Evolutionary conservation across 2,888 invertebrate species (phyloP), one percentile per base, ranked within the genome.

Genomic region (Caprella mutica): DNA sequence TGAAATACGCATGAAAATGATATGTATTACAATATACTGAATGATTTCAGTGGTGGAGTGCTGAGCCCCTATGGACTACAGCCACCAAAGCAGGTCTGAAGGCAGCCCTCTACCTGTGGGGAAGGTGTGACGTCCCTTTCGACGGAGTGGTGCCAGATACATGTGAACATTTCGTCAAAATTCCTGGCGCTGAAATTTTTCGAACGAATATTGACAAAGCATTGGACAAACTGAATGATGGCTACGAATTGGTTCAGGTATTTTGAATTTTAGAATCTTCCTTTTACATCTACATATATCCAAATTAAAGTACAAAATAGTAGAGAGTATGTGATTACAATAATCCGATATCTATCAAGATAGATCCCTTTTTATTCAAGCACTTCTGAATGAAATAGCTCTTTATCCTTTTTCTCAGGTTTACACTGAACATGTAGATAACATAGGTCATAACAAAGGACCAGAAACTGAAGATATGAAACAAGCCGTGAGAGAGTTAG

Each of bases 51-150:
- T 69, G 69, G 68, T 70, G 70, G 70, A 66, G 65, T n/a, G 60
- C 66, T 2, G 70, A 71, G 56, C 71, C 70, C 0, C 67, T 70
- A 35, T 71, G 71, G 71, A 69, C 68, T 5, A 70, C 69, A 4
- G 70, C 70, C 14, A 70, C 69, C 17, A 62, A 68, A 39, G 65
- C 67, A 14, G 67, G 68, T 14, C 65, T 67, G 43, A 65, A 66
- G 55, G 66, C 68, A 5, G 66, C 65, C 8, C 56, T 63, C 46
- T 63, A 56, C 44, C 54, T 67, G n/a, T 66, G 65, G 66, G 46
- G 59, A 14, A 56, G 71, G 53, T 69, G 69, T 55, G 70, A 70
- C 46, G 68, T 70, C 17, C 67, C 68, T 8, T 65, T 67, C 26
- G 59, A 67, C 44, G 68, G 54, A 3, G 43, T 65, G 9, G 52